These are phyloP conservation scores for Plecotus auritus DNA, from an alignment of 2,113 vertebrate genomes.

Conservation along the genomic window DNA sequence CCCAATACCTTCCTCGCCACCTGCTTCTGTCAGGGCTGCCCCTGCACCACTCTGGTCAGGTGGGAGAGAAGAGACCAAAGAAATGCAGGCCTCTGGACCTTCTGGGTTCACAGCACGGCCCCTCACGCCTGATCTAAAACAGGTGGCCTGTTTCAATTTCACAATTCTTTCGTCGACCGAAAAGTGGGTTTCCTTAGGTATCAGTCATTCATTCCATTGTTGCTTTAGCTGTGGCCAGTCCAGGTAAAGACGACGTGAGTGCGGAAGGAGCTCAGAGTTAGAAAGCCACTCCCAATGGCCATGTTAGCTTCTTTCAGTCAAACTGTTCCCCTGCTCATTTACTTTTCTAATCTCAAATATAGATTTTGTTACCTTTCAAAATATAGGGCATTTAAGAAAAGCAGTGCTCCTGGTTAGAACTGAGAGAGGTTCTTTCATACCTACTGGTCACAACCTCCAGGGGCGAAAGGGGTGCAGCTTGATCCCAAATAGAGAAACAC, in stretches of 20 bases:
- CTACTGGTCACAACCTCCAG: not conserved
- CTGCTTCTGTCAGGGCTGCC: not conserved
- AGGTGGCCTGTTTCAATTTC: not conserved
- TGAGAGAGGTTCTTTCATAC: not conserved
- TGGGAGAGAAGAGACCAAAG: not conserved
- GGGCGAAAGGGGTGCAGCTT: not conserved
- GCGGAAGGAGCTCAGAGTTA: not conserved
- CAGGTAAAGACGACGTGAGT: not conserved
- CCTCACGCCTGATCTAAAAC: not conserved
- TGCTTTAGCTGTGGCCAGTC: accelerated
- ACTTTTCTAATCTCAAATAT: slow-evolving; percentile 15
- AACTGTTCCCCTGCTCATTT: not conserved
- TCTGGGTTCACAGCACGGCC: not conserved
- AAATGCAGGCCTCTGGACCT: not conserved
- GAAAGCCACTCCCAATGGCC: not conserved
- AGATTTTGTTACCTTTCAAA: slow-evolving; percentile 25
- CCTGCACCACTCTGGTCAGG: not conserved
- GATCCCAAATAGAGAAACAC: not conserved
- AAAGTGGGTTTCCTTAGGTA: not conserved
- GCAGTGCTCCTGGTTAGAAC: not conserved
- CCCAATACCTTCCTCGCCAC: not conserved
- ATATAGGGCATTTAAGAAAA: not conserved
- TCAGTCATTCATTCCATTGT: accelerated
- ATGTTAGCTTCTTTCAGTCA: not conserved
- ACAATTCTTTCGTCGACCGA: not conserved